Percentiles rank a stretch among this genome's conserved stretches.
Conservation (phyloP, 92 coral and sea anemone species). For the Zoanthus gigantus region DNA sequence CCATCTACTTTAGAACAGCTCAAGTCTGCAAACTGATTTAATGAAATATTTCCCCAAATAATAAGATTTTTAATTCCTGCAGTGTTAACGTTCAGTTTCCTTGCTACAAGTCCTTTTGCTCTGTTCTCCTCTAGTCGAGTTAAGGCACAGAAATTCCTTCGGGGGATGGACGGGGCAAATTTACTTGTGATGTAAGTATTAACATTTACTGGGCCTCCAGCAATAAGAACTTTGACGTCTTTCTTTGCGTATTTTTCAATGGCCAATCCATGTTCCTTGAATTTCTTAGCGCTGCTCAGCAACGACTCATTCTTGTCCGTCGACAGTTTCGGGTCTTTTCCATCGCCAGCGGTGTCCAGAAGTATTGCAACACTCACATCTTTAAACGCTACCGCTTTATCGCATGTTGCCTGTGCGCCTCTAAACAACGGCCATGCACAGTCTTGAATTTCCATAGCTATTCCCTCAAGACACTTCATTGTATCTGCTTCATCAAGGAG, state of each 20-base stretch:
- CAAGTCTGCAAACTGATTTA: constrained; percentile 72
- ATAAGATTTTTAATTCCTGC: constrained; percentile 89
- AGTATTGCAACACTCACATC: constrained; percentile 81
- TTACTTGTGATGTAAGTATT: constrained; percentile 77
- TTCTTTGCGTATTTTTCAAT: constrained; percentile 83
- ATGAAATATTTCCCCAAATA: constrained; percentile 92
- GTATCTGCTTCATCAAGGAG: constrained; percentile 81
- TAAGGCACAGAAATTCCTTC: constrained; percentile 81
- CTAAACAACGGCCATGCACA: constrained; percentile 91
- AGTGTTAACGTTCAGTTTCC: constrained; percentile 86
- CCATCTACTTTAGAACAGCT: constrained; percentile 89
- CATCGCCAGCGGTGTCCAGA: constrained; percentile 63
- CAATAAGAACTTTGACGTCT: constrained; percentile 85
- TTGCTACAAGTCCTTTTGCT: constrained; percentile 89
- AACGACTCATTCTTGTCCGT: constrained; percentile 58
- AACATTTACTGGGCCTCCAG: constrained; percentile 82
- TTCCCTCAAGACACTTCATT: constrained; percentile 74
- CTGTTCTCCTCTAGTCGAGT: constrained; percentile 90
- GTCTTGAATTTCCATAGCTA: constrained; percentile 88
- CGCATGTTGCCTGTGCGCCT: constrained; percentile 75
- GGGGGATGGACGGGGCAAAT: constrained; percentile 93
- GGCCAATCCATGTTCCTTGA: constrained; percentile 83
- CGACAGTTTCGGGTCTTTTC: constrained; percentile 48
- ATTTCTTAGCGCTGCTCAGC: constrained; percentile 63
- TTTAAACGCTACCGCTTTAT: constrained; percentile 76